Percentiles rank a stretch among this genome's conserved stretches.
phyloP scores from a whole-genome alignment of 1,140 invertebrate species.

The Heterodera carotae region DNA sequence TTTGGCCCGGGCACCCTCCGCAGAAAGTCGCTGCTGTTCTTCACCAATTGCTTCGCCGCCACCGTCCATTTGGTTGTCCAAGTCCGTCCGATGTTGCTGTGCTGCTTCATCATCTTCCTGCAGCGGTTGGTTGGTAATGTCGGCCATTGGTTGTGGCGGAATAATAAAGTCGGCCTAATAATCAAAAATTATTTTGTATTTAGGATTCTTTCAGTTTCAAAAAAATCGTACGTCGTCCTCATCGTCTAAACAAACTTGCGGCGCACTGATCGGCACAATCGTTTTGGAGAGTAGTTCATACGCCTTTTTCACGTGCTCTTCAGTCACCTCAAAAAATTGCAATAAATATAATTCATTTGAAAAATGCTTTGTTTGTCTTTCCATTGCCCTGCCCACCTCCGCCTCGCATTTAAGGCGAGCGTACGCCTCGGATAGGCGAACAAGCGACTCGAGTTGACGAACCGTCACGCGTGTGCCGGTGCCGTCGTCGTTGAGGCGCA shows the following conservation, averaged over 20 bases:
- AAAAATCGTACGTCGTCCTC: slow-evolving; percentile 67
- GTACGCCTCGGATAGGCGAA: slow-evolving; percentile 91
- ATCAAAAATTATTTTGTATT: slow-evolving; percentile 27
- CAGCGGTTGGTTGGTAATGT: slow-evolving; percentile 35
- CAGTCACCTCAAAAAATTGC: slow-evolving; percentile 37
- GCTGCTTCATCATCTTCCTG: no score
- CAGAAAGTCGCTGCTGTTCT: slow-evolving; percentile 8
- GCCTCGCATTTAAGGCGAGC: slow-evolving; percentile 89
- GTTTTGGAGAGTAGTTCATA: slow-evolving; percentile 93
- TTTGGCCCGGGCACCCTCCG: background rate
- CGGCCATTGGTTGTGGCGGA: slow-evolving; percentile 67
- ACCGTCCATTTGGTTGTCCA: slow-evolving; percentile 56
- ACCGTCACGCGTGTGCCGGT: slow-evolving; percentile 75
- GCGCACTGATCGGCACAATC: slow-evolving; percentile 94
- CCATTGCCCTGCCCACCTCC: slow-evolving; percentile 33
- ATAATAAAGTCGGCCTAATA: slow-evolving; percentile 38
- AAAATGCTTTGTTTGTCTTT: slow-evolving; percentile 1
- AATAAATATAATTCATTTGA: background rate
- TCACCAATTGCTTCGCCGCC: slow-evolving; percentile 31
- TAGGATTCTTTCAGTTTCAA: background rate
- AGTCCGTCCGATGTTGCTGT: slow-evolving; percentile 30
- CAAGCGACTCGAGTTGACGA: slow-evolving; percentile 96
- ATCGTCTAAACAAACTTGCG: slow-evolving; percentile 89
- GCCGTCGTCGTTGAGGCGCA: slow-evolving; percentile 75
- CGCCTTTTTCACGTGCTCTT: slow-evolving; percentile 89